phyloP scores from a whole-genome alignment of 2,797 vertebrate genomes.

The Cossypha polioptera region DNA sequence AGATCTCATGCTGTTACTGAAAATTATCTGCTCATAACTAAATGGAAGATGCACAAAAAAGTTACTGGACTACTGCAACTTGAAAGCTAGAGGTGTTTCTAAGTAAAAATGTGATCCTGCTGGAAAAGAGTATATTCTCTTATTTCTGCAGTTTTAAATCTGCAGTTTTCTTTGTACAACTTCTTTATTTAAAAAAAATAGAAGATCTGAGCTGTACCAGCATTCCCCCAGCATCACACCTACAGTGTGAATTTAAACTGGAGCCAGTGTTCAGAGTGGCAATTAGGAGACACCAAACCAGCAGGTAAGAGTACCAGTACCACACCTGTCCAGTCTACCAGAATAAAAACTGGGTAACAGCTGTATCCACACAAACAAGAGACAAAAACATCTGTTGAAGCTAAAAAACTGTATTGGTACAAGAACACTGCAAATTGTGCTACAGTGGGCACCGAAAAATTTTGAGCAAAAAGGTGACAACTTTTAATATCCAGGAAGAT shows the following conservation, averaged over 20 bases:
- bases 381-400: neutral
- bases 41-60: neutral
- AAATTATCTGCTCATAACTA: neutral
- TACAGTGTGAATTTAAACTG: neutral
- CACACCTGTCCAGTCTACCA: neutral
- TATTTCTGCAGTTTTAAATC: neutral
- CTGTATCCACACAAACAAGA: neutral
- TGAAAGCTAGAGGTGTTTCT: neutral
- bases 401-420: fast-evolving
- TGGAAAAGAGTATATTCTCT: neutral
- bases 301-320: neutral
- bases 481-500: neutral
- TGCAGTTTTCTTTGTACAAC: neutral
- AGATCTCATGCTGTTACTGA: neutral
- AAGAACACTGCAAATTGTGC: neutral
- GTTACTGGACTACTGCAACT: neutral
- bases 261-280: neutral
- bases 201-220: neutral
- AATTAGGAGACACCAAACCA: neutral
- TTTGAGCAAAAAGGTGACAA: neutral
- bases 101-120: neutral
- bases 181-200: too few relatives aligned
- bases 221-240: neutral
- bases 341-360: neutral
- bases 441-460: fast-evolving